Evolutionary conservation across 2,113 vertebrate genomes (phyloP).

Genomic region (Heptranchias perlo): DNA sequence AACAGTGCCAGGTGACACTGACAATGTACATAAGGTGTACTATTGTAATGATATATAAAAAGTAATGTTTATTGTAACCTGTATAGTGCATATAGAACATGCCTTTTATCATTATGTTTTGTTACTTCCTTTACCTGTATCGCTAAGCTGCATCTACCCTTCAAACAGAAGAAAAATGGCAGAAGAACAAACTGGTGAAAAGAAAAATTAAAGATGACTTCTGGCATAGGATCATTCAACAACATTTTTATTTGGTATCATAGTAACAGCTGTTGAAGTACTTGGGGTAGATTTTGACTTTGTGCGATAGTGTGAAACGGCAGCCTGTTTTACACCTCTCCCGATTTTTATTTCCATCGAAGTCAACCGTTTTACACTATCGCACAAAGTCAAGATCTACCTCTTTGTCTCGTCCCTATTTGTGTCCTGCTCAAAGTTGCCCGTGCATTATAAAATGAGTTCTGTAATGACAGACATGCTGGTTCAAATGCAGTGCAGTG

Average conservation of each 20-base stretch:
- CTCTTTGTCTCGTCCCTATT: neutral
- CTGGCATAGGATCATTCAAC: neutral
- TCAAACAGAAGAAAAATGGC: neutral
- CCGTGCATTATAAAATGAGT: neutral
- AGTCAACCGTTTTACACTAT: neutral
- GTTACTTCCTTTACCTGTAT: neutral
- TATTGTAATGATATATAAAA: neutral
- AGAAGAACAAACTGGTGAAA: neutral
- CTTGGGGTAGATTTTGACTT: neutral
- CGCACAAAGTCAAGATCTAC: neutral
- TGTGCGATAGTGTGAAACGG: neutral
- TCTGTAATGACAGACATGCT: neutral
- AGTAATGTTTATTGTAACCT: neutral
- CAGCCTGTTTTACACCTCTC: neutral
- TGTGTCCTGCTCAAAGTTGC: neutral
- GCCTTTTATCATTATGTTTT: neutral
- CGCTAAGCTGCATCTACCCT: neutral
- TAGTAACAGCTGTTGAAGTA: neutral
- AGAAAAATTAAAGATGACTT: neutral
- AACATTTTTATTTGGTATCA: neutral
- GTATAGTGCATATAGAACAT: no score
- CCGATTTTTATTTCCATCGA: neutral
- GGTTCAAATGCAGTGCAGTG: neutral
- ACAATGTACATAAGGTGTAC: neutral
- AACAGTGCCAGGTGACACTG: neutral